phyloP scores from a whole-genome alignment of 2,797 vertebrate species.

The Myiothlypis coronata region DNA sequence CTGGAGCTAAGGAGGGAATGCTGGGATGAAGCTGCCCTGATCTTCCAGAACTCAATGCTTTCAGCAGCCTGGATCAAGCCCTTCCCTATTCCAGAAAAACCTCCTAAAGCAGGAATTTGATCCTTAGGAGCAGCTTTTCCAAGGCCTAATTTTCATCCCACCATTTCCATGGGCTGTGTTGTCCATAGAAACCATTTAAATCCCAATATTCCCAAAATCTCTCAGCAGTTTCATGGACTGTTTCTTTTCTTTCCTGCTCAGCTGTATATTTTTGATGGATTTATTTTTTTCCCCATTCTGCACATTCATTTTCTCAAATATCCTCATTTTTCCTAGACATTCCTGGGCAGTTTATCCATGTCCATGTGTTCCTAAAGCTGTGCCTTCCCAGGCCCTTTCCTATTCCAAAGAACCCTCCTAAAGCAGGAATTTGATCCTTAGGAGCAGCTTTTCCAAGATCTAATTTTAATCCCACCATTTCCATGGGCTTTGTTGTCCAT shows the following conservation, averaged over 20 bases:
- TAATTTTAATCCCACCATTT: background rate
- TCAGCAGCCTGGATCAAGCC: background rate
- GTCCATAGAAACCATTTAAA: too few species aligned
- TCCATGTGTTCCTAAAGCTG: rapidly evolving
- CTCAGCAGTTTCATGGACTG: background rate
- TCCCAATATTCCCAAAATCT: background rate
- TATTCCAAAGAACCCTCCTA: background rate
- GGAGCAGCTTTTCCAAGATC: background rate
- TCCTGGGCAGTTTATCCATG: rapidly evolving
- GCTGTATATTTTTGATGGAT: background rate
- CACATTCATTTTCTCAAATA: background rate
- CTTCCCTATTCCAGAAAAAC: background rate
- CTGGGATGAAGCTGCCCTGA: rapidly evolving
- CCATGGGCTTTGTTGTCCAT: too few species aligned
- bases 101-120: background rate
- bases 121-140: background rate
- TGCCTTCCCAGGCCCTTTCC: background rate
- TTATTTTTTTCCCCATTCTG: background rate
- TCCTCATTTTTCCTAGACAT: rapidly evolving
- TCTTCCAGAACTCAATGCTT: rapidly evolving
- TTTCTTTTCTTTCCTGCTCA: background rate
- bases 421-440: too few species aligned
- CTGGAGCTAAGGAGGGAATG: background rate
- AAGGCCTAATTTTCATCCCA: background rate
- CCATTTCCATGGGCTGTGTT: background rate